phyloP scores from a whole-genome alignment of 1,140 invertebrate genomes.

The Eciton burchellii region DNA sequence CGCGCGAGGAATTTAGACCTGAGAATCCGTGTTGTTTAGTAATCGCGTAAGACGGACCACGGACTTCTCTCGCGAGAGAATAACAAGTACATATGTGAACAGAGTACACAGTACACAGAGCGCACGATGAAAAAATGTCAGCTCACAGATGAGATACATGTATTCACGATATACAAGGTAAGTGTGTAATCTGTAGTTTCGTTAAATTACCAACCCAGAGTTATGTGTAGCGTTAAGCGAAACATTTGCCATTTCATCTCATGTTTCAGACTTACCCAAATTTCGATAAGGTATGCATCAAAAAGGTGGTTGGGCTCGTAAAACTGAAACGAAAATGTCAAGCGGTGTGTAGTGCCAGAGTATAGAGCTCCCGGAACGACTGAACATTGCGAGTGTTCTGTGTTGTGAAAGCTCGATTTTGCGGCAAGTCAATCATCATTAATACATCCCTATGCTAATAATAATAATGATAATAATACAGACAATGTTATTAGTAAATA shows the following conservation, averaged over 20 bases:
- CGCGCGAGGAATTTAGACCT: background rate
- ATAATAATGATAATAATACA: background rate
- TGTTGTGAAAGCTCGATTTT: slow-evolving; percentile 46
- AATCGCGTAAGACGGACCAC: background rate
- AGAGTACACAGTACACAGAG: background rate
- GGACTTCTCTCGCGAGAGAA: background rate
- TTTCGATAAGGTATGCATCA: slow-evolving; percentile 90
- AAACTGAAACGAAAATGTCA: slow-evolving; percentile 88
- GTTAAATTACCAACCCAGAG: slow-evolving; percentile 81
- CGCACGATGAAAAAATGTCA: slow-evolving; percentile 16
- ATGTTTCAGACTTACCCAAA: slow-evolving; percentile 89
- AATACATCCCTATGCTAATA: background rate
- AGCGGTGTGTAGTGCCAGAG: slow-evolving; percentile 82
- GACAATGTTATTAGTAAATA: background rate
- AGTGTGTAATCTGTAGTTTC: slow-evolving; percentile 22
- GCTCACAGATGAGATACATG: slow-evolving; percentile 2
- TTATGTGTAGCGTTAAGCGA: slow-evolving; percentile 76
- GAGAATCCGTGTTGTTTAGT: background rate
- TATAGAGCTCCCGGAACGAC: slow-evolving; percentile 76
- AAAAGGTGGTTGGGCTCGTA: slow-evolving; percentile 89
- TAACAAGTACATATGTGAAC: background rate
- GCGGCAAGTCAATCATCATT: no score
- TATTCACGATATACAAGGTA: background rate
- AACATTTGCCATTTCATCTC: slow-evolving; percentile 74
- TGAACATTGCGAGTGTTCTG: slow-evolving; percentile 64